phyloP scores from a whole-genome alignment of 2,888 invertebrate genomes.

The Anthophora plumipes region DNA sequence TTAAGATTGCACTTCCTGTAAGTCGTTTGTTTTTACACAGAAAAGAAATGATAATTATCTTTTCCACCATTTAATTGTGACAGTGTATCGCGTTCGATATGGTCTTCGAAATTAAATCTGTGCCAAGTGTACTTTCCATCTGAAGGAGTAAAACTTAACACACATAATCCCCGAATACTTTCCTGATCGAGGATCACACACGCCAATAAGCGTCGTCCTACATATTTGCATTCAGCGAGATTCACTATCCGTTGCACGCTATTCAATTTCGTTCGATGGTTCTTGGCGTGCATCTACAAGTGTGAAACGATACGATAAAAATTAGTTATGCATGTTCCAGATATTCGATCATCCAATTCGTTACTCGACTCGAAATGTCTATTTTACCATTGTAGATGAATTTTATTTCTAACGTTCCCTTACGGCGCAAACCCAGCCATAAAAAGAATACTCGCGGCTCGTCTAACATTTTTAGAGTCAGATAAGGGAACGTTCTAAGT shows the following conservation, averaged over 20 bases:
- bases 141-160: conserved; percentile 18
- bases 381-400: too few species aligned
- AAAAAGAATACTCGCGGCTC: too few species aligned
- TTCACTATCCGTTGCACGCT: conserved; percentile 52
- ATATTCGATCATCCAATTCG: neutral
- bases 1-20: too few species aligned
- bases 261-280: conserved; percentile 34
- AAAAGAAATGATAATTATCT: too few species aligned
- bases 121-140: conserved; percentile 23
- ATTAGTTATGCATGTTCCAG: neutral
- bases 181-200: conserved; percentile 9
- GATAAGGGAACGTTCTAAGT: too few species aligned
- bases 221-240: conserved; percentile 31
- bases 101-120: conserved; percentile 3
- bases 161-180: conserved; percentile 26
- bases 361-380: too few species aligned
- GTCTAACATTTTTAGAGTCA: too few species aligned
- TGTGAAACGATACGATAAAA: neutral
- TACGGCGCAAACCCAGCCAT: too few species aligned
- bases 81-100: neutral
- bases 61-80: too few species aligned
- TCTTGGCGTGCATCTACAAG: neutral
- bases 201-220: conserved; percentile 6
- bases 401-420: too few species aligned
- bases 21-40: too few species aligned